Base-by-base conservation (phyloP, 2,113 vertebrate genomes). In the Sinosuthora webbiana region DNA sequence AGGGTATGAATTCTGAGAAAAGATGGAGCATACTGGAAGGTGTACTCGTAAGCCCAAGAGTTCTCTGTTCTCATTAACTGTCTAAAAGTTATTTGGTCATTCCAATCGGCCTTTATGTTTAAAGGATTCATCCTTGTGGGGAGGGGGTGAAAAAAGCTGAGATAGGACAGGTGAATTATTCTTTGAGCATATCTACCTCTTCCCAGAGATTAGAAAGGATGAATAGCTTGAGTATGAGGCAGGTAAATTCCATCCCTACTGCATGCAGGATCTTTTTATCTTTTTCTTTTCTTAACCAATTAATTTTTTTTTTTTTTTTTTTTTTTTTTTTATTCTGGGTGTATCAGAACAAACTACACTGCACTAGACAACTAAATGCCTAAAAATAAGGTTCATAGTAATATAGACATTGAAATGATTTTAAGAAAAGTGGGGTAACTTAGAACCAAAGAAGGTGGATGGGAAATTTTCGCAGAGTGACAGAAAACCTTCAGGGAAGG, bases 381-480 rank as follows among this genome's bases (percentile, higher is more conserved):
- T 74, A n/a, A 68, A 89, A 91, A 11, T 28, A 53, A 53, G 6
- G 3, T 9, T 10, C 39, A 7, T 31, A 53, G 8, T 45, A 71
- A 68, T 31, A 49, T 1, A 83, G 23, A 5, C 3, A 85, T 71
- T 41, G 4, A 74, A 88, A 62, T 35, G 1, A 35, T 63, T 52
- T 22, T 17, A 0, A 22, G 37, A 52, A 16, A 35, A 50, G 14
- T 47, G 6, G 1, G 1, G 1, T 30, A 49, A 44, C 13, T 64
- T 75, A 21, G 2, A 5, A 49, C 13, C 19, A 53, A 49, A 65
- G 30, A 31, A 87, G 6, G 4, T 11, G n/a, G 15, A 19, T n/a
- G 6, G 12, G 6, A 81, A 74, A 44, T 13, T 77, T 90, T 68
- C 31, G 2, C 56, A 60, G 23, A 78, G 18, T 44, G 4, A 24